These are phyloP conservation scores for Graphium colonna DNA, from an alignment of 2,888 invertebrate genomes.

Conservation along the genomic window DNA sequence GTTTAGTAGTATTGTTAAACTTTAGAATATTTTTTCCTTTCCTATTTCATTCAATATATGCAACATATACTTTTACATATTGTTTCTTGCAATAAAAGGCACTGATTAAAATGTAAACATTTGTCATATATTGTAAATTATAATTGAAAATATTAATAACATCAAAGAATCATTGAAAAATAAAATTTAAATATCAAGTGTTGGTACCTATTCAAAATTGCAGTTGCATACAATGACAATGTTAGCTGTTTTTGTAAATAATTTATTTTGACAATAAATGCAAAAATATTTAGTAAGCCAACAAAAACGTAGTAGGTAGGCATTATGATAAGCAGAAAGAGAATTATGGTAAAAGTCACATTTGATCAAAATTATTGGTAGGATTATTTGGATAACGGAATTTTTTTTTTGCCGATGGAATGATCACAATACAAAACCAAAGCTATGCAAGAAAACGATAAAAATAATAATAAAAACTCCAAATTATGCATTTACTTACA, in stretches of 20 bases:
- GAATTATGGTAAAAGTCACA: constrained; percentile 19
- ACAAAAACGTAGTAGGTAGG: constrained; percentile 39
- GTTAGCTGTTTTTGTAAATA: constrained; percentile 43
- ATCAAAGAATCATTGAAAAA: constrained; percentile 14
- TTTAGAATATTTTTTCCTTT: too few relatives aligned
- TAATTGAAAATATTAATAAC: constrained; percentile 7
- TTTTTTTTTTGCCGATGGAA: constrained; percentile 2
- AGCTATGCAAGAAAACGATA: constrained; percentile 1
- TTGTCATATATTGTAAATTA: constrained; percentile 24
- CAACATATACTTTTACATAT: not conserved
- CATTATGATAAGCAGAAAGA: constrained; percentile 40
- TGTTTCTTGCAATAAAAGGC: constrained; percentile 22
- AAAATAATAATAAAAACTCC: constrained; percentile 16
- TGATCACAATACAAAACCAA: constrained; percentile 17
- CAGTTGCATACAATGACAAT: constrained; percentile 27
- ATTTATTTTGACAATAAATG: constrained; percentile 43
- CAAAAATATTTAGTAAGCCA: constrained; percentile 26
- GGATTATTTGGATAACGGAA: constrained; percentile 8
- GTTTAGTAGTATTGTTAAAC: too few relatives aligned
- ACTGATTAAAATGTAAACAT: constrained; percentile 15
- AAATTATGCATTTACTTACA: constrained; percentile 18
- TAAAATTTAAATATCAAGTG: constrained; percentile 8
- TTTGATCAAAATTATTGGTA: constrained; percentile 8
- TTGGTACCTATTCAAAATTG: constrained; percentile 16
- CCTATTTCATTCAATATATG: too few relatives aligned